Evolutionary conservation across 2,113 vertebrate species (phyloP).

Genomic region (Todiramphus saurophagus): DNA sequence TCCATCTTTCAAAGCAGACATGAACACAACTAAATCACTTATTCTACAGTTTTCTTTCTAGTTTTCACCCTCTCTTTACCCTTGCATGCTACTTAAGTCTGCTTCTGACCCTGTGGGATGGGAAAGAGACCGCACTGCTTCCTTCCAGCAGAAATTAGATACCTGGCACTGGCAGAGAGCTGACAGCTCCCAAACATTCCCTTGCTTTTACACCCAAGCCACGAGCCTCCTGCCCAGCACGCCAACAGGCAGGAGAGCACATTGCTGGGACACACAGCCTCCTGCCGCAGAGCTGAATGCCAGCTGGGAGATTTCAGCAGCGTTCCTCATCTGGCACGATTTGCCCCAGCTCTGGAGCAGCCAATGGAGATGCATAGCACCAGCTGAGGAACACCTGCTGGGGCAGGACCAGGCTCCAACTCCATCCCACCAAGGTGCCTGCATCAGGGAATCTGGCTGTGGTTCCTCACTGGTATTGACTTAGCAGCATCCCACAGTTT

Average conservation of each 20-base stretch:
- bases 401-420: not conserved
- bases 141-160: not conserved
- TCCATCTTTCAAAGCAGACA: not conserved
- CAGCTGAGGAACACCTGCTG: not conserved
- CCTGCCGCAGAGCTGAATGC: accelerated
- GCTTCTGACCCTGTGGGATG: not conserved
- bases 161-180: not conserved
- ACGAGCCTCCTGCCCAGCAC: not conserved
- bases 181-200: not conserved
- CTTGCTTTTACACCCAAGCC: not conserved
- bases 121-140: not conserved
- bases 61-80: not conserved
- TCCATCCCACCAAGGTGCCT: not conserved
- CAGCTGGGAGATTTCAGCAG: not conserved
- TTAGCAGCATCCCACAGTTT: not conserved
- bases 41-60: not conserved
- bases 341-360: not conserved
- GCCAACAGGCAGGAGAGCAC: not conserved
- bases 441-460: not conserved
- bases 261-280: not conserved
- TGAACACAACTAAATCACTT: not conserved
- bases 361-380: accelerated
- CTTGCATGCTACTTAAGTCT: not conserved
- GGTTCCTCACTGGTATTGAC: not conserved
- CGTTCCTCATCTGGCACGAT: not conserved